Conservation (phyloP, 2,888 invertebrate genomes). For the Ectemnius continuus region DNA sequence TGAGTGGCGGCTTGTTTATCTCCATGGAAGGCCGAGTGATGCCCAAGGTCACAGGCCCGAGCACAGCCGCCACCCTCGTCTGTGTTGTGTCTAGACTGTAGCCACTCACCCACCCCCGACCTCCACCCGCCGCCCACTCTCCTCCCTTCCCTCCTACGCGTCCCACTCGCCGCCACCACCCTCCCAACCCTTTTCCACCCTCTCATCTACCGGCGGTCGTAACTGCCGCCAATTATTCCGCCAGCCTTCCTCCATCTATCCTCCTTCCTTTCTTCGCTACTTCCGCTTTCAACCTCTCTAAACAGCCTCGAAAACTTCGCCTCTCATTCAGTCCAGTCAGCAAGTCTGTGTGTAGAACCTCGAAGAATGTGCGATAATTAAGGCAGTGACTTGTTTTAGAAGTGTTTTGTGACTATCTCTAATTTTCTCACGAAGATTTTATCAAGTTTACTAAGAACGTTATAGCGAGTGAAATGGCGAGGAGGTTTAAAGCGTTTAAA, state of each 20-base stretch:
- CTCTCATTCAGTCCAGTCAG: too few relatives aligned
- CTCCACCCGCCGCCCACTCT: slow-evolving; percentile 48
- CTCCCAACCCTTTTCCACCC: slow-evolving; percentile 25
- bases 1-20: slow-evolving; percentile 67
- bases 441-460: too few relatives aligned
- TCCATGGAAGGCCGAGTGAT: slow-evolving; percentile 70
- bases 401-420: too few relatives aligned
- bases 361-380: too few relatives aligned
- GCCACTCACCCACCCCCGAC: slow-evolving; percentile 33
- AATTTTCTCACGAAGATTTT: too few relatives aligned
- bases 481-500: too few relatives aligned
- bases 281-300: not conserved
- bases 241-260: slow-evolving; percentile 3
- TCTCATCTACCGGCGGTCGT: slow-evolving; percentile 26
- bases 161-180: slow-evolving; percentile 40
- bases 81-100: slow-evolving; percentile 73
- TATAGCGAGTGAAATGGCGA: too few relatives aligned
- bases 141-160: slow-evolving; percentile 25
- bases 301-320: too few relatives aligned
- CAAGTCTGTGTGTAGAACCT: too few relatives aligned
- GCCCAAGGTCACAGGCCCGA: slow-evolving; percentile 71
- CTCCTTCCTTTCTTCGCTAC: not conserved
- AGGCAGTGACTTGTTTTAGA: too few relatives aligned
- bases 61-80: slow-evolving; percentile 63
- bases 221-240: slow-evolving; percentile 4